phyloP scores from a whole-genome alignment of 2,113 vertebrate genomes.

The Cephalopholis sonnerati region DNA sequence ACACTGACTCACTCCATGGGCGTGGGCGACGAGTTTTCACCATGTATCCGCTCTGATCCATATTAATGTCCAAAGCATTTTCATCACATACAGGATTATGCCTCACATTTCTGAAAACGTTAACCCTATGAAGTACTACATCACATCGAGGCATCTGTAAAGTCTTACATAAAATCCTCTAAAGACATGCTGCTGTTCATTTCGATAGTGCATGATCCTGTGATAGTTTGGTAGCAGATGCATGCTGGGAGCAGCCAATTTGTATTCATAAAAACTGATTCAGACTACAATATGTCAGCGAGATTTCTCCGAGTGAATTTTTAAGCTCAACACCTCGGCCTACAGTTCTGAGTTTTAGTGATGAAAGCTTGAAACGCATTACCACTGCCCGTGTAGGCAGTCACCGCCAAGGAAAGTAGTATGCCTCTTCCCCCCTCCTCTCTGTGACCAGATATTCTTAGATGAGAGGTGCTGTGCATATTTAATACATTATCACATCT shows the following conservation, averaged over 20 bases:
- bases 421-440: slow-evolving; percentile 27
- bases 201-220: neutral
- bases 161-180: slow-evolving; percentile 16
- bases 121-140: slow-evolving; percentile 41
- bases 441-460: slow-evolving; percentile 77
- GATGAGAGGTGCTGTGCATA: slow-evolving; percentile 79
- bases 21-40: slow-evolving; percentile 50
- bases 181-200: neutral
- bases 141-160: neutral
- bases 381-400: slow-evolving; percentile 23
- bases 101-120: slow-evolving; percentile 39
- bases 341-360: neutral
- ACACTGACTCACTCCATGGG: slow-evolving; percentile 47
- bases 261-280: neutral
- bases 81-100: slow-evolving; percentile 62
- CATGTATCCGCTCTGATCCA: slow-evolving; percentile 64
- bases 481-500: slow-evolving; percentile 80
- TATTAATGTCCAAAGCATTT: slow-evolving; percentile 69
- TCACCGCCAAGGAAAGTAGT: slow-evolving; percentile 22
- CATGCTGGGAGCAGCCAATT: neutral
- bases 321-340: neutral
- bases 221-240: too few species aligned
- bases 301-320: slow-evolving; percentile 19
- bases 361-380: slow-evolving; percentile 45
- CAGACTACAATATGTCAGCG: neutral